Conservation (phyloP, 2,888 invertebrate genomes). For the Rhamnusium bicolor region DNA sequence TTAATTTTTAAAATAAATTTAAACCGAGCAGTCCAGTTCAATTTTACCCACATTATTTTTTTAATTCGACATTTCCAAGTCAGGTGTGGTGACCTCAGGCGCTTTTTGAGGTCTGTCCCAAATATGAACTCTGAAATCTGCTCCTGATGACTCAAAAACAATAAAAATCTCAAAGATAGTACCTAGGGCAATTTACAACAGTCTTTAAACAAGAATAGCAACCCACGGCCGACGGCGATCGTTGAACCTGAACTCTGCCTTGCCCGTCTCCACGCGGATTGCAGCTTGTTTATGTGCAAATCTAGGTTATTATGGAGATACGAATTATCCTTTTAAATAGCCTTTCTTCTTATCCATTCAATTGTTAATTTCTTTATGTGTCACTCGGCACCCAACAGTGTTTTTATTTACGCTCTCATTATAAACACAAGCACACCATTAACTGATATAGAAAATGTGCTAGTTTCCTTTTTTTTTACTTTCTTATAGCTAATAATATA, state of each 20-base stretch:
- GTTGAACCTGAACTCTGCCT: conserved; percentile 29
- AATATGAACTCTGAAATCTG: background rate
- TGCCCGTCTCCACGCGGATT: conserved; percentile 24
- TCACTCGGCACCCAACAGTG: background rate
- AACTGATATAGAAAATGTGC: background rate
- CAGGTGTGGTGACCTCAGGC: too few relatives aligned
- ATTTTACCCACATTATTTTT: too few relatives aligned
- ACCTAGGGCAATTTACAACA: conserved; percentile 1
- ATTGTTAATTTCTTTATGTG: background rate
- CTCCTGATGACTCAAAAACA: background rate
- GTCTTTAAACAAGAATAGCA: conserved; percentile 18
- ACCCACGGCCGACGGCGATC: conserved; percentile 29
- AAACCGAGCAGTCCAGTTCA: too few relatives aligned
- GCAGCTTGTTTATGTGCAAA: conserved; percentile 24
- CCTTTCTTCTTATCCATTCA: background rate
- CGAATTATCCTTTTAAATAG: conserved; percentile 4
- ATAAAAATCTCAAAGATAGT: background rate
- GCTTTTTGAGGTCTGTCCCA: background rate
- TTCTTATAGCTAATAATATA: too few relatives aligned
- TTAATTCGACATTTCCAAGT: too few relatives aligned
- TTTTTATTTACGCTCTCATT: background rate
- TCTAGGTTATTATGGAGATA: conserved; percentile 23
- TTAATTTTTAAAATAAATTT: too few relatives aligned
- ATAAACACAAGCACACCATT: background rate
- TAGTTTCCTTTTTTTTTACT: background rate